Base-by-base conservation (phyloP, 2,113 vertebrate genomes). In the Myrmecobius fasciatus region DNA sequence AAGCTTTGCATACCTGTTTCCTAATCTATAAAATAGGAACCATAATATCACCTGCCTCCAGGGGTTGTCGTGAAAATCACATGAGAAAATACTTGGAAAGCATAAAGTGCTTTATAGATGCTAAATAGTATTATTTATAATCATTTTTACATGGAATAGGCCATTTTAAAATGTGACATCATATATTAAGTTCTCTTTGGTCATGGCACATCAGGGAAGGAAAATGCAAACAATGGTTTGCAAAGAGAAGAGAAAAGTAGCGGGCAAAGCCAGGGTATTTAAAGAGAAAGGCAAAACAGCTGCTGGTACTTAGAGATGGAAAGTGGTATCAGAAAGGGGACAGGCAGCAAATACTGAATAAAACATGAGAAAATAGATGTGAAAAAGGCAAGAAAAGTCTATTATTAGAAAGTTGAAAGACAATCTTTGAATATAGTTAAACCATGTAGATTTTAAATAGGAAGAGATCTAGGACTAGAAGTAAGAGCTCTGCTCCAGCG, bases 291-390 rank as follows among this genome's bases (percentile, higher is more conserved):
- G 92, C n/a, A 95, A 96, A 97, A 94, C 31, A 95, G 83, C 93
- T 90, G 94, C 20, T 91, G 53, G 90, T 95, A 47, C 14, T 25
- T 20, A 91, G 91, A 94, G 53, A 0, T 10, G 12, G 92, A 12
- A 6, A 49, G 28, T 60, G 51, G 92, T 92, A 92, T 25, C 51
- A 0, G 0, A 93, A 94, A 96, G 91, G 92, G 54, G 83, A 89
- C 88, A 52, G 49, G 67, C 96, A 91, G 53, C 3, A 94, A 97
- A 95, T 94, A 95, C 43, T 97, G 83, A 95, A 94, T 97, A 95
- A 98, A 97, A 97, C 90, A 51, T 60, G 95, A 48, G 88, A 92
- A 96, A 95, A 96, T 94, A 25, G 11, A 90, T 25, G 56, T 43
- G 93, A n/a, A 54, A 90, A 91, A 94, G 92, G 91, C 43, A 96